Evolutionary conservation across 2,797 vertebrate genomes (phyloP), one percentile per base, ranked within the genome.

Genomic region (Gymnothorax reevesii): DNA sequence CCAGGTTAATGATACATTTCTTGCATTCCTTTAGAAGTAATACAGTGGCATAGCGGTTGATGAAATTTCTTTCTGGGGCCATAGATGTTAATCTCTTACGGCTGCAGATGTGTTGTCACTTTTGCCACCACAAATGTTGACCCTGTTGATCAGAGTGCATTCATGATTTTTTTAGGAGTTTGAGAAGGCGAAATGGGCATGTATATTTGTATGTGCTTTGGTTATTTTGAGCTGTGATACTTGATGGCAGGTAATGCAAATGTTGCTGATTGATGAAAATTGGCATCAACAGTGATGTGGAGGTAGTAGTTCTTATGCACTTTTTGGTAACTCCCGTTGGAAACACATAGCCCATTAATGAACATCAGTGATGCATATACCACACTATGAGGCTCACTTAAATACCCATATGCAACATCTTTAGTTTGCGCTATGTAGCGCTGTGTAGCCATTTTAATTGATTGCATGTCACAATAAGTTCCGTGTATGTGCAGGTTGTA

Each of bases 111-210:
- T 55, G n/a, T 49, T 80, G 25, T n/a, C 52, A 22, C 20, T 80
- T 80, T 52, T 54, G 49, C 75, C 20, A 22, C 15, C 3, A 42
- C 73, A 17, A 20, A 20, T 54, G 49, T 54, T 80, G 77, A 42
- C 54, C 75, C 75, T 79, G 20, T 27, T 54, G 75, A 79, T 52
- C 54, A 13, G 77, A 80, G 52, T 54, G 77, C 77, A 55, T 80
- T 80, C 10, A 10, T 20, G 17, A 22, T 55, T 22, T 10, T 55
- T 80, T 77, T 77, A 49, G 13, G 13, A n/a, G 7, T 80, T 33
- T 75, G 71, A 42, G 3, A 42, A 42, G 64, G 52, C 4, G 55
- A 52, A 22, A 7, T 9, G 49, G 22, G 52, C 1, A 7, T 49
- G 52, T 22, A 6, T 75, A 6, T 6, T 15, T 79, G 42, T 22